Evolutionary conservation across 2,113 vertebrate species (phyloP).

Genomic region (Turdus rufiventris): DNA sequence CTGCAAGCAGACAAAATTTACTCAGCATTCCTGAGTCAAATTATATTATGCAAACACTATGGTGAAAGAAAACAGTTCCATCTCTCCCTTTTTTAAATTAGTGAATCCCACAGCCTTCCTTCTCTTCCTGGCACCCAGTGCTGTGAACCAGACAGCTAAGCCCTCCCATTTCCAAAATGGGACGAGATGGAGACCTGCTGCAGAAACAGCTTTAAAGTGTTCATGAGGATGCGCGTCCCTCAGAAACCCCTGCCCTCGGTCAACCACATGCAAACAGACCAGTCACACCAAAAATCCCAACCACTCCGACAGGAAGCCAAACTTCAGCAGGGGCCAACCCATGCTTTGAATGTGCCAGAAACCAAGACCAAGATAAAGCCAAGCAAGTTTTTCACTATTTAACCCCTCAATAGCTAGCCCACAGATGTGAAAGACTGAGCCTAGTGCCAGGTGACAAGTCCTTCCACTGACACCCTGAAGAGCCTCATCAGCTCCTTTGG

Average conservation of each 20-base stretch:
- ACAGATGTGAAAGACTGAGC: neutral
- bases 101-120: neutral
- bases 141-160: neutral
- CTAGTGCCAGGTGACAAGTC: neutral
- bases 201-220: neutral
- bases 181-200: neutral
- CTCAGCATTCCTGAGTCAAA: neutral
- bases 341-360: neutral
- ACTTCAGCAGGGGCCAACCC: neutral
- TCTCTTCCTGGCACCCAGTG: neutral
- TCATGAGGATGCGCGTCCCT: accelerated
- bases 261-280: neutral
- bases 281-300: neutral
- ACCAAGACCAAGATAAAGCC: neutral
- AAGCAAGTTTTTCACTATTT: neutral
- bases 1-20: neutral
- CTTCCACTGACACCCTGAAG: neutral
- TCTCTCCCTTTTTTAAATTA: conserved; percentile 1
- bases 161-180: neutral
- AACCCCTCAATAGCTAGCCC: neutral
- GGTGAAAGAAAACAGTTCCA: neutral
- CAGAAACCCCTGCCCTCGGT: neutral
- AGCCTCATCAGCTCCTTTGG: neutral
- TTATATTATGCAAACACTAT: neutral
- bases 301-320: neutral